Percentiles rank a stretch among this genome's conserved stretches.
Evolutionary conservation across 1,140 invertebrate species (phyloP).

Genomic region (Pseudomyrmex sp.): DNA sequence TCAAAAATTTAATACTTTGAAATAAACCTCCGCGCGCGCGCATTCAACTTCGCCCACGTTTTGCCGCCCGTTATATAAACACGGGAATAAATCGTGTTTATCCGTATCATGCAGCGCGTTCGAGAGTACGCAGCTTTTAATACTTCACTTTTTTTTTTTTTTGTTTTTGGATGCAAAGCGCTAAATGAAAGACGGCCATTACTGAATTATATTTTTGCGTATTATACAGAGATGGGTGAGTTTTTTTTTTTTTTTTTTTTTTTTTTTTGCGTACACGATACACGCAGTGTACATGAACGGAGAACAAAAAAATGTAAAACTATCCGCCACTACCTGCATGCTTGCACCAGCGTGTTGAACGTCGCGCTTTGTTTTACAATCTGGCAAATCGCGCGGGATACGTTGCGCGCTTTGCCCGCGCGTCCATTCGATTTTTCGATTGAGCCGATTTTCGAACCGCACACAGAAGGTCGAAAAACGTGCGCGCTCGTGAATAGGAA

Average conservation of each 20-base stretch:
- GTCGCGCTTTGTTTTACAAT: slow-evolving; percentile 70
- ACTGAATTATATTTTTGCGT: slow-evolving; percentile 20
- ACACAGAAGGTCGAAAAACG: background rate
- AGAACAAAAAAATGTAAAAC: background rate
- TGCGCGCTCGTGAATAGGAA: slow-evolving; percentile 38
- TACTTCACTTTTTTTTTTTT: background rate
- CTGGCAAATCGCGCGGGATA: slow-evolving; percentile 56
- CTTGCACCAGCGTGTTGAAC: slow-evolving; percentile 17
- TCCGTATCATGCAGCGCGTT: background rate
- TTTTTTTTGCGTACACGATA: background rate
- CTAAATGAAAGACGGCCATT: background rate
- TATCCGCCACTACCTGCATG: slow-evolving; percentile 46
- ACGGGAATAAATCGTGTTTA: slow-evolving; percentile 1
- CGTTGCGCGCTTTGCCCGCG: slow-evolving; percentile 53
- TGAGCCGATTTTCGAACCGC: slow-evolving; percentile 40
- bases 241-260: background rate
- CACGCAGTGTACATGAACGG: background rate
- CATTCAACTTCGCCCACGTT: background rate
- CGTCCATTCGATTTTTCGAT: slow-evolving; percentile 60
- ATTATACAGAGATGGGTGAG: background rate
- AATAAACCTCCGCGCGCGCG: background rate
- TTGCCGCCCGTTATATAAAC: background rate
- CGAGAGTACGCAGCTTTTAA: background rate
- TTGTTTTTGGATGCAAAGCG: background rate
- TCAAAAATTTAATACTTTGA: slow-evolving; percentile 5